Conservation (phyloP, 2,797 vertebrate species). For the Myotis planiceps region DNA sequence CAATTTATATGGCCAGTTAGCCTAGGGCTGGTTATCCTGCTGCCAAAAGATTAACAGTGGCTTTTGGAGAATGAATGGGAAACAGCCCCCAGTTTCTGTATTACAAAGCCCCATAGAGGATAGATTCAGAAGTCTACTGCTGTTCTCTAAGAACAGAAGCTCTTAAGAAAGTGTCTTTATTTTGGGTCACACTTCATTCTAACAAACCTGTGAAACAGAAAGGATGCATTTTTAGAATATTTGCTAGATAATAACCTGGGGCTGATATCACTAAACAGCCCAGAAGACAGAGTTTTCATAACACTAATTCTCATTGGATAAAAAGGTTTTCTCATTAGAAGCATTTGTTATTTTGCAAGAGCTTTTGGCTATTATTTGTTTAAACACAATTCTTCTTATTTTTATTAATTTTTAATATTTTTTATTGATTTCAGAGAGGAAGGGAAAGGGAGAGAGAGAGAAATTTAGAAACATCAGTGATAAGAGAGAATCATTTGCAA, state of each 20-base stretch:
- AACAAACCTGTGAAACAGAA: background rate
- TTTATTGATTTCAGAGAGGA: no score
- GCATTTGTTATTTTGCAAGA: background rate
- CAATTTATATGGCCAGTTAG: background rate
- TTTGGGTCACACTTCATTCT: background rate
- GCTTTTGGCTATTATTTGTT: background rate
- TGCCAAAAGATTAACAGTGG: conserved; percentile 6
- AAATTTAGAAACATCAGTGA: no score
- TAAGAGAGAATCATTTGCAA: background rate
- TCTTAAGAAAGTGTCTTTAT: background rate
- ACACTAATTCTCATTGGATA: background rate
- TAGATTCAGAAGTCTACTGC: background rate
- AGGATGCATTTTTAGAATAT: background rate
- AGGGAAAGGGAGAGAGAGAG: no score
- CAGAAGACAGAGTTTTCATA: background rate
- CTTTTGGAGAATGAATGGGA: conserved; percentile 1
- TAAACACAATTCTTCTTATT: background rate
- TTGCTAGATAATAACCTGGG: background rate
- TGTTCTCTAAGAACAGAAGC: background rate
- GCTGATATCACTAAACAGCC: background rate
- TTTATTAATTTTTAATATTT: no score
- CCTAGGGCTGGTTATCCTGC: background rate
- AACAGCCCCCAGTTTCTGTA: background rate
- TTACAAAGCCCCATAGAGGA: background rate
- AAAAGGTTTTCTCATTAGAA: background rate